phyloP scores from a whole-genome alignment of 1,140 invertebrate species.

The Drosophila rufa region DNA sequence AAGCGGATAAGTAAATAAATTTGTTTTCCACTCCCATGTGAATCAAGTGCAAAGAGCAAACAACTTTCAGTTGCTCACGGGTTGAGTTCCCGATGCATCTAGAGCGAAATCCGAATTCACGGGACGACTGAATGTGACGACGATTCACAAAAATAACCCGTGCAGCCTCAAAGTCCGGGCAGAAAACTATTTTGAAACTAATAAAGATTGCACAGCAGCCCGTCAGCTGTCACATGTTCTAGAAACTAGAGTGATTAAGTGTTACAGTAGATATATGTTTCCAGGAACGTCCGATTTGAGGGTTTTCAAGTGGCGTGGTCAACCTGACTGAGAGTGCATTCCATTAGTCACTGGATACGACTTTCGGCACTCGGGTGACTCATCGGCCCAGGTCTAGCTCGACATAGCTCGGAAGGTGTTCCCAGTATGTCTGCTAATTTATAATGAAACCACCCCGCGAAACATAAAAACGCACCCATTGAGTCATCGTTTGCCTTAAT shows the following conservation, averaged over 20 bases:
- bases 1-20: conserved; percentile 27
- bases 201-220: conserved; percentile 18
- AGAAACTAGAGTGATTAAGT: conserved; percentile 7
- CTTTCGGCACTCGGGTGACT: conserved; percentile 24
- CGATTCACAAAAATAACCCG: conserved; percentile 17
- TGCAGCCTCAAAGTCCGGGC: conserved; percentile 25
- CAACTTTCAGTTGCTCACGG: conserved; percentile 20
- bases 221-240: conserved; percentile 33
- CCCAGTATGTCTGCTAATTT: conserved; percentile 22
- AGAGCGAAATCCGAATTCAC: conserved; percentile 9
- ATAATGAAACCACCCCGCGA: conserved; percentile 6
- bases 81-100: background rate
- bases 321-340: conserved; percentile 13
- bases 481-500: conserved; percentile 22
- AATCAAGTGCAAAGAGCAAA: conserved; percentile 53
- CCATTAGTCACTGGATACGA: conserved; percentile 20
- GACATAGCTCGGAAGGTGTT: conserved; percentile 8
- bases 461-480: conserved; percentile 13
- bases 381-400: conserved; percentile 20
- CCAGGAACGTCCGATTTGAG: conserved; percentile 17
- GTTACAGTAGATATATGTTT: conserved; percentile 5
- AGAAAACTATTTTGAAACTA: conserved; percentile 1
- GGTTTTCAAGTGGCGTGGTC: conserved; percentile 22
- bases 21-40: conserved; percentile 24
- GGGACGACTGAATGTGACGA: conserved; percentile 20